Evolutionary conservation across 2,888 invertebrate genomes (phyloP).

Genomic region (Nysson spinosus): DNA sequence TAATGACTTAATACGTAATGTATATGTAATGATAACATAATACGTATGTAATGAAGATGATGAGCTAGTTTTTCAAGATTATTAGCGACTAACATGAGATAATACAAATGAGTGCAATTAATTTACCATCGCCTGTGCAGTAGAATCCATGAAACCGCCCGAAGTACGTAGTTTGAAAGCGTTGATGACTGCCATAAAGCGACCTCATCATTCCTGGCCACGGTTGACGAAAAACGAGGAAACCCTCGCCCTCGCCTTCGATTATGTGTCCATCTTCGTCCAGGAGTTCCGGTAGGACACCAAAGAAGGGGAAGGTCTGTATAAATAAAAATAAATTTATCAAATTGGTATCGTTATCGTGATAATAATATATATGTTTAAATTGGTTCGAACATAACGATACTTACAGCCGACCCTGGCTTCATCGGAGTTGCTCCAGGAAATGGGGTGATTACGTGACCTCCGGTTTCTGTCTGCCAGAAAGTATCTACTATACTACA

Average conservation of each 20-base stretch:
- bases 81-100: too few species aligned
- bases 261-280: slow-evolving; percentile 92
- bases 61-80: too few species aligned
- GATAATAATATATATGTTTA: too few species aligned
- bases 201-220: slow-evolving; percentile 99
- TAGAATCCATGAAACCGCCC: slow-evolving; percentile 97
- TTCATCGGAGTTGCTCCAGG: slow-evolving; percentile 98
- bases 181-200: slow-evolving; percentile 92
- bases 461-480: slow-evolving; percentile 99
- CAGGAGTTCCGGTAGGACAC: slow-evolving; percentile 92
- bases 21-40: too few species aligned
- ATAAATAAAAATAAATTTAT: slow-evolving; percentile 31
- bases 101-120: too few species aligned
- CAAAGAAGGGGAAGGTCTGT: slow-evolving; percentile 98
- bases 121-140: slow-evolving; percentile 97
- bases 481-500: slow-evolving; percentile 98
- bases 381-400: not conserved
- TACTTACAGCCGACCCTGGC: slow-evolving; percentile 96
- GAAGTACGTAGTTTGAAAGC: slow-evolving; percentile 95
- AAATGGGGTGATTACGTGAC: slow-evolving; percentile 96
- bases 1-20: too few species aligned
- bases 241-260: slow-evolving; percentile 94
- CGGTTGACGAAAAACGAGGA: slow-evolving; percentile 94
- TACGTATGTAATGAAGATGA: too few species aligned
- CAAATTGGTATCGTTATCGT: too few species aligned